These are phyloP conservation scores for Pyrocoelia pectoralis DNA, from an alignment of 2,888 invertebrate species.

Conservation along the genomic window DNA sequence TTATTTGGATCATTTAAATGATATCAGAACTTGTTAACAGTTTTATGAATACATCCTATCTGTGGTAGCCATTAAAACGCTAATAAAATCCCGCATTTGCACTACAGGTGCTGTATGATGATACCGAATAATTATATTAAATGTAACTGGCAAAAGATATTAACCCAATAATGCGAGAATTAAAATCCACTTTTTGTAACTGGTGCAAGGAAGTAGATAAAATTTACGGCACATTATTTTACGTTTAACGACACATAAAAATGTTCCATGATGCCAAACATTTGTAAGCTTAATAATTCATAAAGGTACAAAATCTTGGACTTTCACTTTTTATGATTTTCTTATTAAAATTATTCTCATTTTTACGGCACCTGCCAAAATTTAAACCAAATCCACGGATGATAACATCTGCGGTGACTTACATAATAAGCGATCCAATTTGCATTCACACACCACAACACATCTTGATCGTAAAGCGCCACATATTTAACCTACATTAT, in stretches of 20 bases:
- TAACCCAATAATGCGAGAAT: conserved; percentile 33
- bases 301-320: conserved; percentile 29
- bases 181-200: conserved; percentile 36
- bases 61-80: background rate
- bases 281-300: conserved; percentile 28
- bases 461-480: conserved; percentile 17
- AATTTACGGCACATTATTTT: conserved; percentile 38
- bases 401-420: conserved; percentile 37
- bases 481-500: conserved; percentile 24
- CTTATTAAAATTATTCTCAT: conserved; percentile 20
- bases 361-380: conserved; percentile 36
- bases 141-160: conserved; percentile 28
- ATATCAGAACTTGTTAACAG: conserved; percentile 2
- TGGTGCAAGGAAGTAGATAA: conserved; percentile 37
- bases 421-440: conserved; percentile 34
- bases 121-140: conserved; percentile 20
- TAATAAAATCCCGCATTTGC: conserved; percentile 22
- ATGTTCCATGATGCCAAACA: conserved; percentile 23
- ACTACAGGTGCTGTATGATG: conserved; percentile 27
- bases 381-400: conserved; percentile 33
- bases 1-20: background rate
- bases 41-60: background rate
- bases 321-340: conserved; percentile 38
- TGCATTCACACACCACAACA: conserved; percentile 17
- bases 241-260: conserved; percentile 37